Base-by-base conservation (phyloP, 1,140 invertebrate genomes). In the Oncopodura yosiiana region DNA sequence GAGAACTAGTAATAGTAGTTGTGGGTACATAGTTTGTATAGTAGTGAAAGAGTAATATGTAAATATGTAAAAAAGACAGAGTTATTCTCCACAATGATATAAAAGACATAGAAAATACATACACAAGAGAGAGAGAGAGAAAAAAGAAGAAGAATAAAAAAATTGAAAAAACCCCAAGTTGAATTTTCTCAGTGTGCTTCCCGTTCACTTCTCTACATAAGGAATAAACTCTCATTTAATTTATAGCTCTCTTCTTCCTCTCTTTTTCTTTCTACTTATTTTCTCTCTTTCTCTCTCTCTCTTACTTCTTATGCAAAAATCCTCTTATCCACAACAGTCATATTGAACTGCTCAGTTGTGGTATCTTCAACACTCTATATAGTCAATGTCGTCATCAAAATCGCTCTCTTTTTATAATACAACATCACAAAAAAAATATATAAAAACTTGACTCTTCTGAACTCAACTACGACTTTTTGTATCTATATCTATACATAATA, bases 241-340 rank as follows among this genome's bases (percentile, higher is more conserved):
- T 49, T 37, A 36, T 37, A 38, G 14, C 27, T 21, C 32, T n/a
- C n/a, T n/a, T n/a, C 12, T 16, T 50, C 19, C 38, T 44, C 37
- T 38, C 29, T 21, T 12, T 41, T 34, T 23, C 37, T 14, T 27
- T 11, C 9, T 36, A 37, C 34, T 24, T 55, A 55, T 55, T 51
- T 18, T 24, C 27, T 21, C 32, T n/a, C 12, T 16, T 50, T 27
- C 38, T 44, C 37, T 38, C 29, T 21, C 14, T 41, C 26, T 23
- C 37, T 14, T 27, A 5, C 9, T 36, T 38, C 34, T 24, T 55
- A 55, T 55, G 46, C 54, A 56, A 52, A 58, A 52, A 32, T n/a
- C 42, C 49, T 46, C 49, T 52, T 51, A 52, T 61, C 53, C 58
- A 30, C 21, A 30, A 38, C 19, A 32, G 34, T 60, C 48, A 46